phyloP scores from a whole-genome alignment of 1,140 invertebrate genomes.

The Cardiocondyla obscurior region DNA sequence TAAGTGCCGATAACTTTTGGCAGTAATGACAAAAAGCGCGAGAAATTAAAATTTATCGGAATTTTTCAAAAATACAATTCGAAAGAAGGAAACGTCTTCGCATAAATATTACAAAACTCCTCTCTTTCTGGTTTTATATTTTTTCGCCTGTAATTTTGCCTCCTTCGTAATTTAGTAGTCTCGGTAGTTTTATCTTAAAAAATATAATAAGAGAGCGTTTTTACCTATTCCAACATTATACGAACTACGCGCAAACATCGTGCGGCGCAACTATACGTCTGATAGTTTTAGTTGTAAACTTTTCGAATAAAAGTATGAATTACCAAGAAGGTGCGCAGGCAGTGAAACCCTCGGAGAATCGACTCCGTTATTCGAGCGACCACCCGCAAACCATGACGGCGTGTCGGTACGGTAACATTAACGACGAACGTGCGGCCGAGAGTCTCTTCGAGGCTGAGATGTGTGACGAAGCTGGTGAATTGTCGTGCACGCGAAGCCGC shows the following conservation, averaged over 20 bases:
- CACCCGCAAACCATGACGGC: conserved; percentile 48
- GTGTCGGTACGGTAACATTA: conserved; percentile 41
- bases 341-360: neutral
- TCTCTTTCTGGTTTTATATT: neutral
- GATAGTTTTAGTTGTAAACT: neutral
- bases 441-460: conserved; percentile 27
- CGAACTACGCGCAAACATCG: neutral
- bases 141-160: neutral
- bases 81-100: neutral
- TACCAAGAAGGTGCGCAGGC: neutral
- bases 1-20: neutral
- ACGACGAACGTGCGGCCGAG: conserved; percentile 29
- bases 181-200: neutral
- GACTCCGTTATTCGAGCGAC: conserved; percentile 37
- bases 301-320: neutral
- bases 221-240: neutral
- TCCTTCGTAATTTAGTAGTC: neutral
- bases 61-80: neutral
- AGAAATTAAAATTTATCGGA: neutral
- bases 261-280: neutral
- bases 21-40: neutral
- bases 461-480: conserved; percentile 47
- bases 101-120: neutral
- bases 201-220: neutral
- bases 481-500: conserved; percentile 41